Conservation (phyloP, 1,140 invertebrate species). For the Nylanderia fulva region DNA sequence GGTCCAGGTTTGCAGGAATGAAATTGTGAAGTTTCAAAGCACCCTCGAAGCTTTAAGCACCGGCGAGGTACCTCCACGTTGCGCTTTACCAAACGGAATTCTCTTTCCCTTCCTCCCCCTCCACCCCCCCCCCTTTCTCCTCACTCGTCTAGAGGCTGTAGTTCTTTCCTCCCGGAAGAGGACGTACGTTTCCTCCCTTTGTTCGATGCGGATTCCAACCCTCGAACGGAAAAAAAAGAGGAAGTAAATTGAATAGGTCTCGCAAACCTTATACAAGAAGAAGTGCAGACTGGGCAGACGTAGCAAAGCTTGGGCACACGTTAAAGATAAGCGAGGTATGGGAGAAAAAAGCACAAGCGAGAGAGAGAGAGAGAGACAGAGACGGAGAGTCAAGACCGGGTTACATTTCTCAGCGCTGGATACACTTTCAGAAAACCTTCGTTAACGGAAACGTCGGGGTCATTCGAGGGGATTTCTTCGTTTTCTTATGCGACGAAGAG, state of each 20-base stretch:
- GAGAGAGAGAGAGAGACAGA: not conserved
- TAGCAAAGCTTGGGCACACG: conserved; percentile 45
- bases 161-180: conserved; percentile 54
- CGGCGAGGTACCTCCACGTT: conserved; percentile 71
- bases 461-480: conserved; percentile 7
- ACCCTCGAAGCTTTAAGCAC: conserved; percentile 78
- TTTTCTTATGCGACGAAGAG: conserved; percentile 20
- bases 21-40: conserved; percentile 81
- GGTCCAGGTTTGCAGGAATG: conserved; percentile 75
- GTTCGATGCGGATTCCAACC: conserved; percentile 70
- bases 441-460: conserved; percentile 33
- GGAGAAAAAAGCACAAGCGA: not conserved
- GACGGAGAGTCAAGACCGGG: not conserved
- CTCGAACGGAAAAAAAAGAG: conserved; percentile 63
- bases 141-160: conserved; percentile 26
- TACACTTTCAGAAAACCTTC: conserved; percentile 46
- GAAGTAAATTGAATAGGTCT: conserved; percentile 81
- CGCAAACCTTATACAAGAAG: conserved; percentile 60
- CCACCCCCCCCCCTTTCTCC: not conserved
- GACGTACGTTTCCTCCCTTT: conserved; percentile 73
- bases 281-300: conserved; percentile 29
- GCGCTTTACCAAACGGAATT: conserved; percentile 63
- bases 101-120: not conserved
- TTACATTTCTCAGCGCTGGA: conserved; percentile 38
- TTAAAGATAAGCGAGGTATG: conserved; percentile 29